Conservation (phyloP, 2,888 invertebrate genomes). For the Conchocele bisecta region DNA sequence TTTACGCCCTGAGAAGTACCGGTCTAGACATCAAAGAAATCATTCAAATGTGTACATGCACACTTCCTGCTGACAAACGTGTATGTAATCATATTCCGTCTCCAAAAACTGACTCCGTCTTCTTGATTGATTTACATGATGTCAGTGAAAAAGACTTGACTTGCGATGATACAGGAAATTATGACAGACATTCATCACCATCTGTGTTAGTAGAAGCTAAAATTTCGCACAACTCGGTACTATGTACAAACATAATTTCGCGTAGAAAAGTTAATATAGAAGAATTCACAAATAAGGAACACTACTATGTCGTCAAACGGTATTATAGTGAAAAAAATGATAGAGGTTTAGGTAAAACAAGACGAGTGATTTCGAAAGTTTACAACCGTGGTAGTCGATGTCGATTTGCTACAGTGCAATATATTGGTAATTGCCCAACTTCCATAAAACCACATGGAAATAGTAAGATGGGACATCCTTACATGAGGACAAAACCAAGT, state of each 20-base stretch:
- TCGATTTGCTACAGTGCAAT: conserved; percentile 13
- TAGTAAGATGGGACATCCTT: conserved; percentile 1
- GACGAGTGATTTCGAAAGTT: conserved; percentile 14
- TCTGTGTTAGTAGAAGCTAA: conserved; percentile 6
- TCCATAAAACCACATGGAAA: not conserved
- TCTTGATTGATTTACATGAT: conserved; percentile 8
- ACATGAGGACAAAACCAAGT: conserved; percentile 16
- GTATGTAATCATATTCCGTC: too few species aligned
- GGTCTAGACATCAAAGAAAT: too few species aligned
- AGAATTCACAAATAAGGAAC: conserved; percentile 15
- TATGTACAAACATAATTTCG: conserved; percentile 12
- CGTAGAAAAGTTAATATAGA: conserved; percentile 21
- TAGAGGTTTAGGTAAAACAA: conserved; percentile 19
- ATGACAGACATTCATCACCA: conserved; percentile 7
- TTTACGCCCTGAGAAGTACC: too few species aligned
- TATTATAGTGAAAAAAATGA: conserved; percentile 19
- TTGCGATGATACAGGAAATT: conserved; percentile 13
- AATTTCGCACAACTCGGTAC: conserved; percentile 3
- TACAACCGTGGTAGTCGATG: conserved; percentile 11
- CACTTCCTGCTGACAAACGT: too few species aligned
- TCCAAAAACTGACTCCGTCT: too few species aligned
- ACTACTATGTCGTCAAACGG: conserved; percentile 14
- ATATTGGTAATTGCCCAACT: conserved; percentile 10
- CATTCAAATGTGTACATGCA: too few species aligned
- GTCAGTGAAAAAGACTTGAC: conserved; percentile 16